These are phyloP conservation scores for Cheilosia impressa DNA, from an alignment of 2,888 invertebrate genomes.

Conservation along the genomic window DNA sequence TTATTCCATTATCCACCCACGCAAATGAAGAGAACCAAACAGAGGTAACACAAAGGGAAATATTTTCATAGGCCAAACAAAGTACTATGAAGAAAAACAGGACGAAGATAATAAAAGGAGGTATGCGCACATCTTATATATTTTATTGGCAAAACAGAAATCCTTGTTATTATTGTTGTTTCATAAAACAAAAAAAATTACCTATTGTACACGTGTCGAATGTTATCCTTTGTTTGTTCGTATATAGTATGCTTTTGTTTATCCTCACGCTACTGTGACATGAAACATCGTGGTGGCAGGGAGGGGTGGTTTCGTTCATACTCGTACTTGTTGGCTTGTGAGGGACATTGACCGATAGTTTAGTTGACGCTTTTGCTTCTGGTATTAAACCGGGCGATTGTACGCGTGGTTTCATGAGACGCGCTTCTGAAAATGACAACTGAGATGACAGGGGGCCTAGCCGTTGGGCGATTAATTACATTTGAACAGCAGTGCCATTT, in stretches of 20 bases:
- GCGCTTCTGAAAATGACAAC: too few species aligned
- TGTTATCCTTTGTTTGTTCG: conserved; percentile 46
- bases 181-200: conserved; percentile 27
- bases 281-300: neutral
- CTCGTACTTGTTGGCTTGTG: conserved; percentile 5
- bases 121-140: conserved; percentile 12
- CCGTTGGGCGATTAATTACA: too few species aligned
- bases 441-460: too few species aligned
- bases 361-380: conserved; percentile 33
- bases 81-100: conserved; percentile 23
- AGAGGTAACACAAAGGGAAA: conserved; percentile 36
- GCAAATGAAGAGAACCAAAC: conserved; percentile 21
- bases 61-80: conserved; percentile 43
- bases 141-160: conserved; percentile 36
- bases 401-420: too few species aligned
- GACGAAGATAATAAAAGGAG: neutral
- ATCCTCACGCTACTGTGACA: conserved; percentile 31
- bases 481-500: too few species aligned
- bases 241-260: conserved; percentile 28
- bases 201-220: conserved; percentile 11
- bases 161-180: conserved; percentile 38
- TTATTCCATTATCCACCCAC: neutral
- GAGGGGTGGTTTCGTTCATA: neutral
- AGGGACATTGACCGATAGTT: conserved; percentile 39
- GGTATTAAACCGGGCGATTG: too few species aligned